A percentile compares a stretch with the other conserved stretches of the same genome.
phyloP scores from a whole-genome alignment of 30 jellyfish, hydroid and myxozoan genomes.

The Aurelia coerulea region DNA sequence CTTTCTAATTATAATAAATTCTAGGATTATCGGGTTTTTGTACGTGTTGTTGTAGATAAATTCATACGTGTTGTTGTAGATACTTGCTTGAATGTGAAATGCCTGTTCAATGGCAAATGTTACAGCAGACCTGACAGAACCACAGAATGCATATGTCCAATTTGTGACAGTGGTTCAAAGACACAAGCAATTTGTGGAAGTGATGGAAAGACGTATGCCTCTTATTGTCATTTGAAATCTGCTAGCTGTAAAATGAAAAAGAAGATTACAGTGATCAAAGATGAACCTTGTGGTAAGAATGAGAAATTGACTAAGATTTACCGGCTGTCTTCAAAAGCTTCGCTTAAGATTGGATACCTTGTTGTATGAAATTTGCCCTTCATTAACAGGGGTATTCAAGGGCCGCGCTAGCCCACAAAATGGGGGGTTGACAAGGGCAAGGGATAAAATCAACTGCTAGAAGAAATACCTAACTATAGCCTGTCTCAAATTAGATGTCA shows the following conservation, averaged over 20 bases:
- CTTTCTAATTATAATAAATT: no score
- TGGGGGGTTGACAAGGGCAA: no score
- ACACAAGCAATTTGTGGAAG: slow-evolving; percentile 76
- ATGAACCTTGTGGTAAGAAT: slow-evolving; percentile 37
- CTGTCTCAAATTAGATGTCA: no score
- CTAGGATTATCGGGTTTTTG: no score
- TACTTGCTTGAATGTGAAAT: slow-evolving; percentile 35
- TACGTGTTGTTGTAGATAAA: slow-evolving; percentile 8
- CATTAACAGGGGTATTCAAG: no score
- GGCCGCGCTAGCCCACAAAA: no score
- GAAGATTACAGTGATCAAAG: slow-evolving; percentile 16
- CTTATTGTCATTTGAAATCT: slow-evolving; percentile 56
- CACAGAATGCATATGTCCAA: slow-evolving; percentile 61
- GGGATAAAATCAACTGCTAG: no score
- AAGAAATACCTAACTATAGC: no score
- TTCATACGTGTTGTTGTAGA: slow-evolving; percentile 3
- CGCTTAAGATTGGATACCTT: no score
- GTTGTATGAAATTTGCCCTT: no score
- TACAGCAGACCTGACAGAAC: slow-evolving; percentile 16
- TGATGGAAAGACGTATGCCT: slow-evolving; percentile 77
- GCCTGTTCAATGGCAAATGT: slow-evolving; percentile 38
- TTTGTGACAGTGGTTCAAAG: slow-evolving; percentile 21
- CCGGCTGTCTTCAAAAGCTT: no score
- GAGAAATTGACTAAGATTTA: no score
- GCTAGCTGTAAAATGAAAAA: slow-evolving; percentile 33